Evolutionary conservation across 2,888 invertebrate genomes (phyloP), one percentile per base, ranked within the genome.

Genomic region (Fragum sueziense): DNA sequence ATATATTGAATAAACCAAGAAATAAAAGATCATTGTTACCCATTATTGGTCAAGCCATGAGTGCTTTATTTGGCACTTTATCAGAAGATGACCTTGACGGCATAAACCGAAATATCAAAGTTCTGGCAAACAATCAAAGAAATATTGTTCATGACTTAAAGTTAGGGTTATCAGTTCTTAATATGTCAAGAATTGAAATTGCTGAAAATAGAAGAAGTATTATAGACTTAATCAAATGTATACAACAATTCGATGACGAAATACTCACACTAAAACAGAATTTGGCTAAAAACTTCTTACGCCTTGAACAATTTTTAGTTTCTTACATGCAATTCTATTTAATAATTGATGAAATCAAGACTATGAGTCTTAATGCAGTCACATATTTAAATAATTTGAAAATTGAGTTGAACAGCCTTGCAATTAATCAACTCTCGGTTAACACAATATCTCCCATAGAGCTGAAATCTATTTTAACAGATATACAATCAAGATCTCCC

Each of bases 101-200:
- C 27, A 73, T 80, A 25, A 61, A 65, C 73, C 54, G 47, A 14
- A 47, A 47, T 47, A 47, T 47, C 17, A 31, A 52, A 41, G 69
- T 20, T 33, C 37, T 70, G 7, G 69, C 73, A 31, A 25, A 20
- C 31, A 76, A 76, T 59, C 80, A 80, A 52, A 52, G 73, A 65
- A n/a, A 72, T 3, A 70, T 80, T 29, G 51, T 70, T 17, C 80
- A 80, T 73, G 74, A 73, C 22, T 22, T 80, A 0, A 29, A 61
- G 14, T 27, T 68, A 61, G 70, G 70, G 17, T 11, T 76, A 22
- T 65, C 70, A 11, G 33, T 76, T 11, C 34, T 80, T 0, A 76
- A 76, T 57, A 25, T 80, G 27, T 65, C 79, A 14, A 59, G 73
- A 20, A 41, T 73, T 6, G 41, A 77, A 31, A 57, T 76, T 6